Conservation (phyloP, 1,140 invertebrate genomes). For the Trichonephila clavipes region DNA sequence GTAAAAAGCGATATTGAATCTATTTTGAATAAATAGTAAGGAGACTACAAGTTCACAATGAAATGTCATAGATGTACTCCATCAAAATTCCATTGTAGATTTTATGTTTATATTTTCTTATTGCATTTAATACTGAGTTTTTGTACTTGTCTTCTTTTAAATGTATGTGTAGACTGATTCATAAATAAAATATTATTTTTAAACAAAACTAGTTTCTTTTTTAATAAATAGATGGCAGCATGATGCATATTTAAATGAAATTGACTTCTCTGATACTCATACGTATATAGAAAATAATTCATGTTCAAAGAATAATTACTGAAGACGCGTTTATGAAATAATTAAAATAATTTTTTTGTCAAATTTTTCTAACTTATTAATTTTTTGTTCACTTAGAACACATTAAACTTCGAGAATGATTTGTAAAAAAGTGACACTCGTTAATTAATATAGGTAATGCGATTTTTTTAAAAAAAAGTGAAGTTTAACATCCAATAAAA, state of each 20-base stretch:
- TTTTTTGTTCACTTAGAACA: too few relatives aligned
- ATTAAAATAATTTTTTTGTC: too few relatives aligned
- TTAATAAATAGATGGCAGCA: conserved; percentile 6
- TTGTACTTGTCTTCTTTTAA: not conserved
- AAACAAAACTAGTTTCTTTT: not conserved
- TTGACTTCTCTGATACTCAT: too few relatives aligned
- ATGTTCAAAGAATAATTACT: too few relatives aligned
- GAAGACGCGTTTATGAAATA: too few relatives aligned
- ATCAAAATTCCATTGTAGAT: not conserved
- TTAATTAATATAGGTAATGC: too few relatives aligned
- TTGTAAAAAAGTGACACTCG: too few relatives aligned
- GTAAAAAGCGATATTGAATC: conserved; percentile 46
- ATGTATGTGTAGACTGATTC: not conserved
- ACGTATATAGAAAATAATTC: too few relatives aligned
- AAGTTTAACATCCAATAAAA: too few relatives aligned
- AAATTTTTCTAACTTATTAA: too few relatives aligned
- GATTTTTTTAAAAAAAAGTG: too few relatives aligned
- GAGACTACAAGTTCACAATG: not conserved
- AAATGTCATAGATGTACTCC: not conserved
- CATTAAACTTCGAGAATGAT: too few relatives aligned
- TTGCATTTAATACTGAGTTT: not conserved
- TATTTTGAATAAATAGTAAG: not conserved
- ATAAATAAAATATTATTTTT: not conserved
- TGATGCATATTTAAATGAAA: not conserved
- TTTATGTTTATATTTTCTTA: not conserved